Evolutionary conservation across 2,113 vertebrate genomes (phyloP).

Genomic region (Phoenicopterus ruber): DNA sequence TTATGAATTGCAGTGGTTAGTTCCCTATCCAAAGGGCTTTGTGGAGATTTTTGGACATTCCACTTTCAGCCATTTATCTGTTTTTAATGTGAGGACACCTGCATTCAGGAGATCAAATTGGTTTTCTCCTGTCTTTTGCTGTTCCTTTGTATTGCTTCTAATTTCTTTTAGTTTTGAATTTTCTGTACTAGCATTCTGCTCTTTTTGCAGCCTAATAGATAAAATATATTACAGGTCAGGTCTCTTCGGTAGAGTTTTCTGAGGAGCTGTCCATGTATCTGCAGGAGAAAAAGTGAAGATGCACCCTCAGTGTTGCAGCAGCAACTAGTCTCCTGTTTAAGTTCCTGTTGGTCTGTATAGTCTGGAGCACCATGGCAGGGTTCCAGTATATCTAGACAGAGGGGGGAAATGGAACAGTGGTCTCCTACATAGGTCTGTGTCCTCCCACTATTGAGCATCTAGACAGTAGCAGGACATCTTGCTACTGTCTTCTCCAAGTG

Average conservation of each 20-base stretch:
- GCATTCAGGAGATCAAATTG: background rate
- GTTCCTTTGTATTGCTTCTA: background rate
- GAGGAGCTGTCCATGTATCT: background rate
- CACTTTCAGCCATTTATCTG: background rate
- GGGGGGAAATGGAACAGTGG: background rate
- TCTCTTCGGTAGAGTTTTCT: too few species aligned
- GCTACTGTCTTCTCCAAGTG: background rate
- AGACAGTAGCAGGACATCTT: background rate
- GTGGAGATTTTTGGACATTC: background rate
- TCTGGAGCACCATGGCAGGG: background rate
- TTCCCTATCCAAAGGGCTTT: background rate
- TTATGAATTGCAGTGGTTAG: background rate
- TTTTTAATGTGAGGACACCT: background rate
- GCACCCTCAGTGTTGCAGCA: background rate
- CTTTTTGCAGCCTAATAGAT: background rate
- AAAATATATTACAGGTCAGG: background rate
- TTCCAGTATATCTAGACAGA: background rate
- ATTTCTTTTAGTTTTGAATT: background rate
- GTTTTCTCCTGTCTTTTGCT: background rate
- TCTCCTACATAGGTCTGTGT: background rate
- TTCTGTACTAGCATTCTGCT: background rate
- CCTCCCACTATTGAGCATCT: background rate
- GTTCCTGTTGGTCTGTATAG: background rate
- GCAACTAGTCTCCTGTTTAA: background rate
- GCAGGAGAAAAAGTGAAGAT: background rate